These are phyloP conservation scores for Cyphomyrus plagiostoma DNA, from an alignment of 2,113 vertebrate genomes.

Conservation along the genomic window DNA sequence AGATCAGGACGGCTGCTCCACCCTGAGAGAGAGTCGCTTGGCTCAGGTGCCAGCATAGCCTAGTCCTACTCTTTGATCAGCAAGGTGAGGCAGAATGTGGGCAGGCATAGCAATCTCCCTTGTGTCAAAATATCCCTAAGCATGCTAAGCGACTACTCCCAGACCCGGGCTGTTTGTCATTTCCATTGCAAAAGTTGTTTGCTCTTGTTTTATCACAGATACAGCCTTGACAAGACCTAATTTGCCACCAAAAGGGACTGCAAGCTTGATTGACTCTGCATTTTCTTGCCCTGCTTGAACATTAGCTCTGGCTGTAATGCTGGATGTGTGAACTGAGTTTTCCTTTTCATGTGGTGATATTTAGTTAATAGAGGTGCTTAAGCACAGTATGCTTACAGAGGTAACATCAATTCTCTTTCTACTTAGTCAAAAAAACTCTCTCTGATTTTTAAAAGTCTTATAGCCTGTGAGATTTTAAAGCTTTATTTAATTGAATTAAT, in stretches of 20 bases:
- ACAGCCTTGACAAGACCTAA: neutral
- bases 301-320: neutral
- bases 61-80: constrained; percentile 24
- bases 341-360: neutral
- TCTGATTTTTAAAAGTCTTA: neutral
- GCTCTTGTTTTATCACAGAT: neutral
- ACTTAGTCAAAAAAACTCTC: neutral
- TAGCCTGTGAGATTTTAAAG: neutral
- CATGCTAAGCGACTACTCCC: constrained; percentile 3
- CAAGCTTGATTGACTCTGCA: neutral
- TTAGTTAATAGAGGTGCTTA: neutral
- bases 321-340: neutral
- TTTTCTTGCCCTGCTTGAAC: neutral
- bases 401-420: neutral
- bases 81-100: constrained; percentile 23
- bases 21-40: neutral
- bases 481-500: neutral
- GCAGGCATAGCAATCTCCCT: neutral
- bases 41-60: neutral
- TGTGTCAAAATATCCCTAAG: constrained; percentile 1
- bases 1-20: neutral
- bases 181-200: constrained; percentile 1
- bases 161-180: constrained; percentile 12
- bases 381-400: neutral
- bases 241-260: neutral